These are phyloP conservation scores for Semotilus atromaculatus DNA, from an alignment of 2,797 vertebrate species.

Conservation along the genomic window DNA sequence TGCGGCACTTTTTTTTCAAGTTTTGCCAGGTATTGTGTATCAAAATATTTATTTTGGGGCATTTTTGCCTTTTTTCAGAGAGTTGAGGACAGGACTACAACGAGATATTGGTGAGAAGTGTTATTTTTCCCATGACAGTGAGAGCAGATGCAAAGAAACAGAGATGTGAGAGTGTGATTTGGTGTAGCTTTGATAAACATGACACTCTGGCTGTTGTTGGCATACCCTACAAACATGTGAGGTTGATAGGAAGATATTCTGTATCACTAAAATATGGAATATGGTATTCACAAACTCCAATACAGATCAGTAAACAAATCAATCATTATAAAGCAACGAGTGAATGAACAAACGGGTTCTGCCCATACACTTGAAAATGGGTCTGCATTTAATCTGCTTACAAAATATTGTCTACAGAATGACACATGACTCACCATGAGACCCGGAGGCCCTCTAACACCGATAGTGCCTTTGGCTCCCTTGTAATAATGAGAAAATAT, in stretches of 20 bases:
- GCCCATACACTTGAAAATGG: not conserved
- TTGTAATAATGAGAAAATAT: slow-evolving; percentile 54
- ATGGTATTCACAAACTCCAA: not conserved
- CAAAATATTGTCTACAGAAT: not conserved
- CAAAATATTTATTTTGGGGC: not conserved
- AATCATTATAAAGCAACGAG: not conserved
- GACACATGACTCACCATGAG: slow-evolving; percentile 72
- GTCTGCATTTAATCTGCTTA: not conserved
- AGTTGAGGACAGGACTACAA: not conserved
- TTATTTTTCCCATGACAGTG: slow-evolving; percentile 10
- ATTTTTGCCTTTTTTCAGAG: not conserved
- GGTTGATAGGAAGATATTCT: slow-evolving; percentile 30
- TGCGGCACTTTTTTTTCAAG: not conserved
- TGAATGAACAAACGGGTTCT: not conserved
- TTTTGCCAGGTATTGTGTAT: not conserved
- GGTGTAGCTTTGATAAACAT: slow-evolving; percentile 38
- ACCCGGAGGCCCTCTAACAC: slow-evolving; percentile 77
- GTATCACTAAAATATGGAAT: slow-evolving; percentile 25
- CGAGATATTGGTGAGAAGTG: slow-evolving; percentile 15
- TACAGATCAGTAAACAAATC: not conserved
- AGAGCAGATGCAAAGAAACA: slow-evolving; percentile 25
- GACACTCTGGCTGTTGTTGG: slow-evolving; percentile 30
- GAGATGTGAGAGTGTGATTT: slow-evolving; percentile 29
- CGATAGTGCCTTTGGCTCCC: slow-evolving; percentile 82
- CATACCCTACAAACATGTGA: slow-evolving; percentile 30